A percentile compares a stretch with the other conserved stretches of the same genome.
Evolutionary conservation across 1,140 invertebrate genomes (phyloP).

Genomic region (Zelostemma sp.): DNA sequence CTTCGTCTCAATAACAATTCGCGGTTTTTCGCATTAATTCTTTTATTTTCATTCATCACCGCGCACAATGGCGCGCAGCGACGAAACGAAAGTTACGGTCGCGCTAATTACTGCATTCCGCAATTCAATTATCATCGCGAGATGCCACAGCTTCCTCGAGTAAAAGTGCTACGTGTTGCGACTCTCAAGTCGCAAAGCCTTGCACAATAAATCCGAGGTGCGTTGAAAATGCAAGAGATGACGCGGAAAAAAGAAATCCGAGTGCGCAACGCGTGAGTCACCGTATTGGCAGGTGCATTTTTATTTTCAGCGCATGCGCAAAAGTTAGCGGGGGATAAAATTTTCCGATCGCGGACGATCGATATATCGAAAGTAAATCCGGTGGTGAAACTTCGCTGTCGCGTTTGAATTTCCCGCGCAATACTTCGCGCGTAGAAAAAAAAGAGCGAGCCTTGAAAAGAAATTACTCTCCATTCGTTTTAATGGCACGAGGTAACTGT

Average conservation of each 20-base stretch:
- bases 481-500: conserved; percentile 41
- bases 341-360: too few relatives aligned
- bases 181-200: conserved; percentile 14
- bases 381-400: too few relatives aligned
- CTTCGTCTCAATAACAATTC: conserved; percentile 25
- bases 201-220: conserved; percentile 21
- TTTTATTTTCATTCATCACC: too few relatives aligned
- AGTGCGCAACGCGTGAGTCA: conserved; percentile 7
- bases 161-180: conserved; percentile 26
- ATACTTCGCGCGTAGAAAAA: background rate
- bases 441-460: background rate
- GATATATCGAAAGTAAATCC: too few relatives aligned
- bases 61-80: conserved; percentile 24
- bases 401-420: too few relatives aligned
- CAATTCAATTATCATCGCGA: conserved; percentile 18
- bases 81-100: conserved; percentile 20
- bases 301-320: too few relatives aligned
- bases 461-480: conserved; percentile 17
- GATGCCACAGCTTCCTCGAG: conserved; percentile 21
- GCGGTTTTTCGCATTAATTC: conserved; percentile 13
- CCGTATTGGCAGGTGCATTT: background rate
- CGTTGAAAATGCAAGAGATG: conserved; percentile 12
- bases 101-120: conserved; percentile 33
- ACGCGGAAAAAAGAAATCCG: conserved; percentile 19
- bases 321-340: too few relatives aligned